phyloP scores from a whole-genome alignment of 2,113 vertebrate species.

The Psettodes erumei region DNA sequence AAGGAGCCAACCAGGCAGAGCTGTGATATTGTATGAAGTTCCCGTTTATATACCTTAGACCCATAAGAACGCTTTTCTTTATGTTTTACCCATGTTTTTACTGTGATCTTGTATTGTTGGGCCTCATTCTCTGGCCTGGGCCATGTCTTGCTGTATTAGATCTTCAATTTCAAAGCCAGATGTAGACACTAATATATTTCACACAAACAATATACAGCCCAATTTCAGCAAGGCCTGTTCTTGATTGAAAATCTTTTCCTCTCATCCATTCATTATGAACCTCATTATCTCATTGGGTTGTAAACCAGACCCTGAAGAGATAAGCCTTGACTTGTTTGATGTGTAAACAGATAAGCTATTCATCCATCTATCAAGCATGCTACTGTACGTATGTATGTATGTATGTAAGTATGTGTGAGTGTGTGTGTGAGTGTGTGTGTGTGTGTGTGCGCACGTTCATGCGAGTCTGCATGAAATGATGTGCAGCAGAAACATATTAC shows the following conservation, averaged over 20 bases:
- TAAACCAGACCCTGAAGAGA: conserved; percentile 66
- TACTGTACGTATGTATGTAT: too few relatives aligned
- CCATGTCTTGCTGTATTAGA: conserved; percentile 26
- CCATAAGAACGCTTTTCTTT: neutral
- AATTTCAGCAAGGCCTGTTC: conserved; percentile 53
- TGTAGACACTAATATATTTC: conserved; percentile 46
- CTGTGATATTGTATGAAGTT: neutral
- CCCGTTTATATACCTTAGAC: neutral
- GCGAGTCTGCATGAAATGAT: too few relatives aligned
- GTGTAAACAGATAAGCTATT: conserved; percentile 65
- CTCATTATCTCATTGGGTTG: conserved; percentile 67
- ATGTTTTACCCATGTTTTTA: neutral
- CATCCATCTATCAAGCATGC: conserved; percentile 49
- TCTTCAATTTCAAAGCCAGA: conserved; percentile 66
- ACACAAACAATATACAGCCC: conserved; percentile 30
- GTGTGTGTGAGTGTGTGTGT: neutral
- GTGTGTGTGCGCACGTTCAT: too few relatives aligned
- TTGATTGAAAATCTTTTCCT: conserved; percentile 65
- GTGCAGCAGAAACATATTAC: conserved; percentile 18
- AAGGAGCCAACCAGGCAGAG: neutral
- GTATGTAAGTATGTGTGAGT: neutral
- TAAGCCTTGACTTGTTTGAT: conserved; percentile 67
- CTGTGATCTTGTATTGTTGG: neutral
- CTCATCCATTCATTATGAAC: conserved; percentile 65
- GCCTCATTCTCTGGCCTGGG: too few relatives aligned